Evolutionary conservation across 2,797 vertebrate genomes (phyloP).

Genomic region (Micromesistius poutassou): DNA sequence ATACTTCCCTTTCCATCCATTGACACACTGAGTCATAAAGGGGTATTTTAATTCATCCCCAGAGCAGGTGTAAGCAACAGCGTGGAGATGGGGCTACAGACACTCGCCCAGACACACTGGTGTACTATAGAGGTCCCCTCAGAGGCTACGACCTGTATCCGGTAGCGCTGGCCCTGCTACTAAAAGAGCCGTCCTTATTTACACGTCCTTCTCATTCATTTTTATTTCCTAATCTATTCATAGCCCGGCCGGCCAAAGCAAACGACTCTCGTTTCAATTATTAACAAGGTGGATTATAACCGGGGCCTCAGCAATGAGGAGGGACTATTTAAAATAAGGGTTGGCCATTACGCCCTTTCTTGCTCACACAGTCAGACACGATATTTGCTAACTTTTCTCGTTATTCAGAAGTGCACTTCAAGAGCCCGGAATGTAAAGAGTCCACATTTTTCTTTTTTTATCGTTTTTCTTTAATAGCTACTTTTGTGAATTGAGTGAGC

Average conservation of each 20-base stretch:
- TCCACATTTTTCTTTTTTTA: not conserved
- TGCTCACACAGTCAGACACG: not conserved
- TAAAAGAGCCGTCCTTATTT: conserved; percentile 37
- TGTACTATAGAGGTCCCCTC: conserved; percentile 16
- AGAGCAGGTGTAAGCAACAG: conserved; percentile 21
- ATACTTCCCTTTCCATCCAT: conserved; percentile 34
- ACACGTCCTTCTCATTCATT: conserved; percentile 41
- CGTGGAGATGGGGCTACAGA: conserved; percentile 35
- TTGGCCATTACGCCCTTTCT: not conserved
- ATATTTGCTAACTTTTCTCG: not conserved
- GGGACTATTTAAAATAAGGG: not conserved
- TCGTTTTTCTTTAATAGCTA: too few relatives aligned
- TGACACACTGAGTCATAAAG: conserved; percentile 56
- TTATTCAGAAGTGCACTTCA: not conserved
- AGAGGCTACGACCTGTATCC: not conserved
- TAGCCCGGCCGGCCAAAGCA: conserved; percentile 33
- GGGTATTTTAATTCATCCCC: conserved; percentile 51
- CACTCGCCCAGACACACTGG: conserved; percentile 35
- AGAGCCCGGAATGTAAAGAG: not conserved
- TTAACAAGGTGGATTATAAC: not conserved
- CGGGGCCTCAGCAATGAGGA: not conserved
- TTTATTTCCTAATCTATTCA: conserved; percentile 40
- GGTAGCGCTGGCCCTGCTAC: not conserved
- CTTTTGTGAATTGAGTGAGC: too few relatives aligned
- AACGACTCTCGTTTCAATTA: conserved; percentile 9